Percentiles rank a stretch among this genome's conserved stretches.
Evolutionary conservation across 2,113 vertebrate genomes (phyloP).

Genomic region (Paradoxurus hermaphroditus): DNA sequence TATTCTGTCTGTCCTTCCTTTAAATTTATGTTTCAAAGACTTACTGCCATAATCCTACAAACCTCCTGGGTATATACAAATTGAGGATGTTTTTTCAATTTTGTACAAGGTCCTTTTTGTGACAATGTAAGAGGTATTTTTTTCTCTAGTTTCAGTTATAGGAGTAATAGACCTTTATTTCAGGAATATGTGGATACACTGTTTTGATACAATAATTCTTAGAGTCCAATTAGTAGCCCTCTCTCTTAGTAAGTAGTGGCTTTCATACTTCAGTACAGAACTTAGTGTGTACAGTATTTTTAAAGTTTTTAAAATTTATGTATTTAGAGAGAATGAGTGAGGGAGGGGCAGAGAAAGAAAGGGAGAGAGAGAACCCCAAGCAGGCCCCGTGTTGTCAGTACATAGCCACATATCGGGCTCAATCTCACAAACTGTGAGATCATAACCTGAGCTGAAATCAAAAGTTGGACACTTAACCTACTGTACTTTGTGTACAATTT

Average conservation of each 20-base stretch:
- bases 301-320: no score
- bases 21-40: not conserved
- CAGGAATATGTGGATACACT: not conserved
- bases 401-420: no score
- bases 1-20: not conserved
- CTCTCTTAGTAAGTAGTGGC: not conserved
- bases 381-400: no score
- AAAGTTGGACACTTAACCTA: no score
- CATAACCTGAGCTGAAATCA: no score
- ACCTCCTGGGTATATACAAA: not conserved
- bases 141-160: not conserved
- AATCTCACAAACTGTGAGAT: no score
- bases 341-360: no score
- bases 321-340: no score
- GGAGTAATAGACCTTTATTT: not conserved
- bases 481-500: not conserved
- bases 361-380: no score
- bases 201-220: not conserved
- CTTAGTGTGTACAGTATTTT: not conserved
- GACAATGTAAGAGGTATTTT: not conserved
- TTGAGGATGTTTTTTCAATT: not conserved
- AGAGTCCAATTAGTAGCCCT: not conserved
- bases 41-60: not conserved
- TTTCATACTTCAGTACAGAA: not conserved
- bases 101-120: not conserved